Conservation (phyloP, 2,888 invertebrate genomes). For the Lingula anatina region DNA sequence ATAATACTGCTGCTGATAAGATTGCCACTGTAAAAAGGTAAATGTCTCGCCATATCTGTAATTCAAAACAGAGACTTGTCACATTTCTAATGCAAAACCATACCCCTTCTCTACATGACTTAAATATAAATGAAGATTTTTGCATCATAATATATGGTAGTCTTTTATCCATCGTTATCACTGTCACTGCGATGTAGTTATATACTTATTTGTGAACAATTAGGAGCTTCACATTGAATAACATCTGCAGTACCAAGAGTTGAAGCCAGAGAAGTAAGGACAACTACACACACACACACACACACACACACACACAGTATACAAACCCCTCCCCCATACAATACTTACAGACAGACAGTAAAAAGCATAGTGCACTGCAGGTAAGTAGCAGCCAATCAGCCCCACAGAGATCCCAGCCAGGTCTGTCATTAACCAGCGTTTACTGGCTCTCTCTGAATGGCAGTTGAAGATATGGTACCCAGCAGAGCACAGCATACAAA, state of each 20-base stretch:
- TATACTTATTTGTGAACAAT: too few relatives aligned
- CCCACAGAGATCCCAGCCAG: conserved; percentile 90
- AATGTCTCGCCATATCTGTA: conserved; percentile 64
- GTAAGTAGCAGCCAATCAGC: conserved; percentile 87
- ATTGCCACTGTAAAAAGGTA: conserved; percentile 77
- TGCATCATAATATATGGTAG: too few relatives aligned
- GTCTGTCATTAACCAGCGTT: conserved; percentile 82
- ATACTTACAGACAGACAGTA: conserved; percentile 83
- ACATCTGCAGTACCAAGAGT: too few relatives aligned
- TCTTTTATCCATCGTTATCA: too few relatives aligned
- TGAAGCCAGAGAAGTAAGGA: not conserved
- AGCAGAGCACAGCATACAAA: conserved; percentile 87
- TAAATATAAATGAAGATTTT: too few relatives aligned
- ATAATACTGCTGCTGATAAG: conserved; percentile 76
- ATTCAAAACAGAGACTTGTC: conserved; percentile 7
- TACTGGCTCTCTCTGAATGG: conserved; percentile 78
- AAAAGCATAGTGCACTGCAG: conserved; percentile 94
- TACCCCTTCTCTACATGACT: too few relatives aligned
- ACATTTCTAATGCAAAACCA: too few relatives aligned
- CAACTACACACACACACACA: too few relatives aligned
- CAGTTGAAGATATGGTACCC: conserved; percentile 93
- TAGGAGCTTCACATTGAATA: too few relatives aligned
- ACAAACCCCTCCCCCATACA: not conserved
- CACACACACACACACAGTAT: too few relatives aligned
- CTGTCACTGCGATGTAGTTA: too few relatives aligned